These are phyloP conservation scores for Ctenoplectra terminalis DNA, from an alignment of 1,140 invertebrate species.

Conservation along the genomic window DNA sequence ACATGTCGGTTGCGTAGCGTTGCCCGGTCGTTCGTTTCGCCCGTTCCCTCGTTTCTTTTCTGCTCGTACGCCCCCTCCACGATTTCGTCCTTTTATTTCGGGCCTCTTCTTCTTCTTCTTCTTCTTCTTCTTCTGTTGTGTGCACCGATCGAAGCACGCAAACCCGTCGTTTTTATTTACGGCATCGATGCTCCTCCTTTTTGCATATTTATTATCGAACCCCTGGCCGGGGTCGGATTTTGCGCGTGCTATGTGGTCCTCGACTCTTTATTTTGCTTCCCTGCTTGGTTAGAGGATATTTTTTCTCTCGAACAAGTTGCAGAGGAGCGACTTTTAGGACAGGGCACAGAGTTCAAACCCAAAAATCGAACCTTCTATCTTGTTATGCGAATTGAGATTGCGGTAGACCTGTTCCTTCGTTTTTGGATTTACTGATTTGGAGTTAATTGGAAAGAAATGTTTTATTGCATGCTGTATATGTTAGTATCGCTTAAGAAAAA, in stretches of 20 bases:
- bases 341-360: no score
- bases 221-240: conserved; percentile 47
- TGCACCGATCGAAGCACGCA: conserved; percentile 43
- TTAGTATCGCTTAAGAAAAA: no score
- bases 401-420: no score
- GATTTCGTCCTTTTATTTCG: conserved; percentile 55
- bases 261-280: conserved; percentile 21
- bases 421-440: no score
- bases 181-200: conserved; percentile 65
- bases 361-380: no score
- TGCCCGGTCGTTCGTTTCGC: conserved; percentile 18
- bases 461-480: no score
- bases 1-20: conserved; percentile 40
- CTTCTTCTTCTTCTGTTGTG: conserved; percentile 40
- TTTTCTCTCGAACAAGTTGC: conserved; percentile 31
- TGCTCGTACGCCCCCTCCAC: conserved; percentile 4
- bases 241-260: conserved; percentile 41
- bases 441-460: no score
- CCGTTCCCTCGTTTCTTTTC: conserved; percentile 19
- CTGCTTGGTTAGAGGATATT: conserved; percentile 17
- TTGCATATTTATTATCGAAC: conserved; percentile 70
- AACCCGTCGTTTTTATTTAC: conserved; percentile 66
- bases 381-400: no score
- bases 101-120: conserved; percentile 36
- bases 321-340: neutral